A percentile compares a stretch with the other conserved stretches of the same genome.
Conservation (phyloP, 2,888 invertebrate genomes). For the Drosophila imparisetae region DNA sequence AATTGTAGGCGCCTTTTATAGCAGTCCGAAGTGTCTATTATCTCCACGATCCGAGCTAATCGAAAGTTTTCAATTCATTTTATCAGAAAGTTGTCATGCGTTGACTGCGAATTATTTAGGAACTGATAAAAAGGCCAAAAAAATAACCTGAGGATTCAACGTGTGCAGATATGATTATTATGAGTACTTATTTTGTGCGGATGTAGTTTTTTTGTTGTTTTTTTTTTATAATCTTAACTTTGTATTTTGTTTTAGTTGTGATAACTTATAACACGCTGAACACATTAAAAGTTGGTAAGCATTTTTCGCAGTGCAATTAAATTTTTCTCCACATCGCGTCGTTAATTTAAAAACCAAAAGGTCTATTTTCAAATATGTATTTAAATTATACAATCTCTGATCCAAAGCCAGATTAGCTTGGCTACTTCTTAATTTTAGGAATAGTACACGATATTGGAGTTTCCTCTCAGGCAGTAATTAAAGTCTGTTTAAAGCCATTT, state of each 20-base stretch:
- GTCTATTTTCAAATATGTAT: no score
- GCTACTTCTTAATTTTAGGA: neutral
- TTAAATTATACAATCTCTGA: neutral
- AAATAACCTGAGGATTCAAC: neutral
- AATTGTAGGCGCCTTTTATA: conserved; percentile 38
- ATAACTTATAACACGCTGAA: neutral
- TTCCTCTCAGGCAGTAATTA: no score
- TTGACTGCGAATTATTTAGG: neutral
- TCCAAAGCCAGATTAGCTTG: neutral
- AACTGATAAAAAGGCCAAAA: conserved; percentile 1
- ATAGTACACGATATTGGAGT: no score
- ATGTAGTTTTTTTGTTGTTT: neutral
- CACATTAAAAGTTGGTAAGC: neutral
- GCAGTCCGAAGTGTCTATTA: neutral
- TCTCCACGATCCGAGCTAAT: conserved; percentile 24
- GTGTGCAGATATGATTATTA: neutral
- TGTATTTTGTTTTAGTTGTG: neutral
- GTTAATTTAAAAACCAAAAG: no score
- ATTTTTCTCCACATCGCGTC: neutral
- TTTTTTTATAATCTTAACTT: neutral
- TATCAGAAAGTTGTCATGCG: conserved; percentile 7
- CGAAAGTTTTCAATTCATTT: conserved; percentile 24
- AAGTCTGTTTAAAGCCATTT: no score
- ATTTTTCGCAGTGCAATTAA: neutral
- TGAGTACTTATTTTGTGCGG: no score